These are phyloP conservation scores for Phenganax marumi DNA, from an alignment of 92 coral and sea anemone species.

Conservation along the genomic window DNA sequence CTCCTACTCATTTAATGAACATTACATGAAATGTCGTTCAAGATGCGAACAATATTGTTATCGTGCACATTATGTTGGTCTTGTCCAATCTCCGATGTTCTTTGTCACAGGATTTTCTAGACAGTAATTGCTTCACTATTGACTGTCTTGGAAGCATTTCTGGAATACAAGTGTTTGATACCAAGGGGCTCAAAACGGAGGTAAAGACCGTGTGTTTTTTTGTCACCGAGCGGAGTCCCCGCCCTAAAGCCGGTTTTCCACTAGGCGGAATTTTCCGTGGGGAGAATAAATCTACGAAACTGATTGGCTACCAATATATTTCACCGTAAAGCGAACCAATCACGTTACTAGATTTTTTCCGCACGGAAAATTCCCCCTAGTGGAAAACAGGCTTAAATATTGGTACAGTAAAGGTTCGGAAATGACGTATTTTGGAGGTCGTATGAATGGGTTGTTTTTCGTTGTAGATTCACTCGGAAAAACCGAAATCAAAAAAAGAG, in stretches of 20 bases:
- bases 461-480: constrained; percentile 31
- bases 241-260: no score
- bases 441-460: no score
- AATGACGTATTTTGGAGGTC: no score
- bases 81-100: not conserved
- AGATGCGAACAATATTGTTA: not conserved
- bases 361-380: no score
- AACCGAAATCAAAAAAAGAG: constrained; percentile 54
- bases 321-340: no score
- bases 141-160: constrained; percentile 75
- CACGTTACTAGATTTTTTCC: no score
- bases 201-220: constrained; percentile 33
- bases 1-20: not conserved
- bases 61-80: no score
- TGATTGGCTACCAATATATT: no score
- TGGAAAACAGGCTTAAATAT: not conserved
- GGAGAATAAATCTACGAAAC: no score
- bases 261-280: no score
- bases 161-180: constrained; percentile 74
- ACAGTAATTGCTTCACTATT: constrained; percentile 75
- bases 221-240: no score
- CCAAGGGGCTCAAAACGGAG: constrained; percentile 85
- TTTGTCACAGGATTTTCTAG: constrained; percentile 78
- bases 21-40: not conserved
- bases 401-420: no score